Evolutionary conservation across 2,113 vertebrate species (phyloP), one percentile per base, ranked within the genome.

Genomic region (Trichechus manatus): DNA sequence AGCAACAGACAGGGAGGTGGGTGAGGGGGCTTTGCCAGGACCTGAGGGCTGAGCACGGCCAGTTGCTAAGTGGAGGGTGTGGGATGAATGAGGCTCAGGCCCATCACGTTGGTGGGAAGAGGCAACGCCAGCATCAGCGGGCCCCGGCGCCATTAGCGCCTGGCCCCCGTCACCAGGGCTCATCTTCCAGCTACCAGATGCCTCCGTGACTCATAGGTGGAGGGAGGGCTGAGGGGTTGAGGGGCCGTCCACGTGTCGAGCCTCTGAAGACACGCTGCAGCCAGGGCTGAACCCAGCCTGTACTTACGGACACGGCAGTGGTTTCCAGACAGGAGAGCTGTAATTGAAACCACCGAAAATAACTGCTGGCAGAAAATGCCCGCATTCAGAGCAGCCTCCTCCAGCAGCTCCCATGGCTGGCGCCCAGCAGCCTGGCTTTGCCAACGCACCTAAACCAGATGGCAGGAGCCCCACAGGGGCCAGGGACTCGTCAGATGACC

Each of bases 341-440:
- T 98, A 98, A 98, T 98, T 94, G 94, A 98, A 98, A 98, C 93
- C 94, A 98, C 97, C 95, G 50, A 98, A 99, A 99, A 99, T 99
- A 99, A 97, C 98, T 81, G 89, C 29, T 98, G 98, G 98, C 98
- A 98, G 95, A 96, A 1, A 36, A 98, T 94, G 97, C 96, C 97
- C 93, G 39, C 92, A 98, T 98, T 98, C 98, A 98, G 95, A 87
- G 96, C 78, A 93, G 98, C 96, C 97, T 97, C 96, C 96, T 97
- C 96, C 97, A 97, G 98, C 92, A 96, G 88, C 97, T 98, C 97
- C 96, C 97, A 96, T 10, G 92, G 97, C 96, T 50, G 63, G 87
- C 95, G 93, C 95, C 97, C 92, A 96, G 89, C 89, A 89, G 87
- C 1, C 39, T 31, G 63, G 82, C 0, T 0, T 44, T 94, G 97